Evolutionary conservation across 2,113 vertebrate genomes (phyloP).

Genomic region (Dipodomys spectabilis): DNA sequence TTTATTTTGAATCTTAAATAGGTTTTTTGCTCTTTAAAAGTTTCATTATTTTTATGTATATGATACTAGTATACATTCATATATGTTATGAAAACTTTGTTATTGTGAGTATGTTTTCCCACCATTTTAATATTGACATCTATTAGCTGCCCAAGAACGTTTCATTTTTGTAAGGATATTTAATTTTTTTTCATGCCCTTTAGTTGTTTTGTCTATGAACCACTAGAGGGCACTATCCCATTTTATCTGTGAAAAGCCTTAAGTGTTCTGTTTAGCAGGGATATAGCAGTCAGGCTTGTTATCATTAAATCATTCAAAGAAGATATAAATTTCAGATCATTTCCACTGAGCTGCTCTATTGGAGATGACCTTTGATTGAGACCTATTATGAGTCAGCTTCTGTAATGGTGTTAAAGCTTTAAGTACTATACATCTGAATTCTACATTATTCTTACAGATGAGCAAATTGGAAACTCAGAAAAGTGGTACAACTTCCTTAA

Average conservation of each 20-base stretch:
- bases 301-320: not conserved
- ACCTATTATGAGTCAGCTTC: not conserved
- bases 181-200: not conserved
- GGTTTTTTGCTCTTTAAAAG: too few relatives aligned
- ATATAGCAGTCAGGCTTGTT: not conserved
- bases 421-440: not conserved
- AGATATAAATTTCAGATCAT: not conserved
- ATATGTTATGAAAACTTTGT: too few relatives aligned
- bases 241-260: not conserved
- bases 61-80: too few relatives aligned
- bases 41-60: too few relatives aligned
- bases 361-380: not conserved
- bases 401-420: not conserved
- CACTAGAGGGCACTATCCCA: constrained; percentile 73
- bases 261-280: not conserved
- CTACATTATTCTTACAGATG: not conserved
- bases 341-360: not conserved
- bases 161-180: too few relatives aligned
- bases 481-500: not conserved
- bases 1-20: not conserved
- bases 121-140: too few relatives aligned
- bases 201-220: not conserved
- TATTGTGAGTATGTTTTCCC: too few relatives aligned
- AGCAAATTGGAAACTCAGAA: not conserved
- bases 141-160: too few relatives aligned